These are phyloP conservation scores for Aptenodytes patagonicus DNA, from an alignment of 2,113 vertebrate genomes.

Conservation along the genomic window DNA sequence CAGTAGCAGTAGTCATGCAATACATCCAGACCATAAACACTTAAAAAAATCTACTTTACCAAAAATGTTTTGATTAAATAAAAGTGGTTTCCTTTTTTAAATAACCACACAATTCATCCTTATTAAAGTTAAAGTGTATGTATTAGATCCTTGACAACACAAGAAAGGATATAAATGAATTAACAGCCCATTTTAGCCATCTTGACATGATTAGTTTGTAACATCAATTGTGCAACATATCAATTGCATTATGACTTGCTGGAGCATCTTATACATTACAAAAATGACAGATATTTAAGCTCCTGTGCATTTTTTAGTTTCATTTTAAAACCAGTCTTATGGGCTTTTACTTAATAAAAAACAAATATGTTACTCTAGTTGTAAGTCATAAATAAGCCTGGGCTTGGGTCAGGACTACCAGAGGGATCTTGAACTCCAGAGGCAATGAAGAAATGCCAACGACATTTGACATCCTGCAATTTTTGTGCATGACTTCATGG, in stretches of 20 bases:
- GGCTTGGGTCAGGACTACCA: not conserved
- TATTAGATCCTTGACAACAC: not conserved
- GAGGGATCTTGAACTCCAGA: constrained; percentile 26
- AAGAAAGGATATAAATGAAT: not conserved
- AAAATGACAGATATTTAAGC: not conserved
- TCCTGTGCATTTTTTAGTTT: not conserved
- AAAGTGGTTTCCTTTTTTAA: constrained; percentile 1
- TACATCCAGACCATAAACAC: not conserved
- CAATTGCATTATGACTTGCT: not conserved
- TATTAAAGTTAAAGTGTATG: not conserved
- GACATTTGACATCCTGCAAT: constrained; percentile 48
- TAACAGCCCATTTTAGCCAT: not conserved
- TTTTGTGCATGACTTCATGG: constrained; percentile 48
- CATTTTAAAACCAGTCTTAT: constrained; percentile 6
- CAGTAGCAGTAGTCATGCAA: not conserved
- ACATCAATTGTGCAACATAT: not conserved
- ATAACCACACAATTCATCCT: not conserved
- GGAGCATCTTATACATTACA: not conserved
- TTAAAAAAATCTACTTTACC: not conserved
- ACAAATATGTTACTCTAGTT: not conserved
- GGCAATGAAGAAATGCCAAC: constrained; percentile 13
- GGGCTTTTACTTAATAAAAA: constrained; percentile 38
- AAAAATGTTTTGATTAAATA: not conserved
- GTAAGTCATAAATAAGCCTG: constrained; percentile 30
- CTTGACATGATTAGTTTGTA: not conserved